Evolutionary conservation across 2,888 invertebrate species (phyloP), one percentile per base, ranked within the genome.

Genomic region (Lochmaea capreae): DNA sequence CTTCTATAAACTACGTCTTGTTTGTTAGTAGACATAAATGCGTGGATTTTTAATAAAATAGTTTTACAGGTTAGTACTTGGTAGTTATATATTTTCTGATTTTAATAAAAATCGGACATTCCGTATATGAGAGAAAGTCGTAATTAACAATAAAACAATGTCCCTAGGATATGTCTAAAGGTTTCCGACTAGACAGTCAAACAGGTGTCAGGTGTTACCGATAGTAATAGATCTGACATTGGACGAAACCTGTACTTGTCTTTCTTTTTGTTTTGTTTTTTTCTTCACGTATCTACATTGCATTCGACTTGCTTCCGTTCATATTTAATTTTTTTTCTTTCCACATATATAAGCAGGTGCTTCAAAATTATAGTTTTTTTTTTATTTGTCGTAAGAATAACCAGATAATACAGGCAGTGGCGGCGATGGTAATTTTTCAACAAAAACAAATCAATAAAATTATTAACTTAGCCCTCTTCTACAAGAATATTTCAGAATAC

Each of bases 191-290:
- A 63, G 62, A 63, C 62, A 43, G 43, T 42, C 62, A 63, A 43
- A 63, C 62, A 75, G 75, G 75, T 75, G 75, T 75, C 75, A 75
- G 72, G 72, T 75, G 75, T 72, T 68, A 61, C 6, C 43, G 14
- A 57, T 66, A 61, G 57, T 72, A 72, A 72, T 69, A 72, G 71
- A 66, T 75, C 39, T 75, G 75, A 72, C 75, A 75, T 75, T 75
- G 75, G 72, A 67, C 18, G 68, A 65, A 69, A 63, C 65, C 33
- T 16, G 61, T 57, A 66, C 18, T 67, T 58, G 26, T 22, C 3
- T 59, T 26, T 26, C 0, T 12, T 12, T 14, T n/a, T 26, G 0
- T 33, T 11, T 57, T 2, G 14, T 3, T 49, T 33, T 16, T 26
- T 65, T 52, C 22, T 33, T 43, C 10, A 49, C 52, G 8, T 8